Evolutionary conservation across 2,113 vertebrate genomes (phyloP), one percentile per base, ranked within the genome.

Genomic region (Tenebrosternarchus preto): DNA sequence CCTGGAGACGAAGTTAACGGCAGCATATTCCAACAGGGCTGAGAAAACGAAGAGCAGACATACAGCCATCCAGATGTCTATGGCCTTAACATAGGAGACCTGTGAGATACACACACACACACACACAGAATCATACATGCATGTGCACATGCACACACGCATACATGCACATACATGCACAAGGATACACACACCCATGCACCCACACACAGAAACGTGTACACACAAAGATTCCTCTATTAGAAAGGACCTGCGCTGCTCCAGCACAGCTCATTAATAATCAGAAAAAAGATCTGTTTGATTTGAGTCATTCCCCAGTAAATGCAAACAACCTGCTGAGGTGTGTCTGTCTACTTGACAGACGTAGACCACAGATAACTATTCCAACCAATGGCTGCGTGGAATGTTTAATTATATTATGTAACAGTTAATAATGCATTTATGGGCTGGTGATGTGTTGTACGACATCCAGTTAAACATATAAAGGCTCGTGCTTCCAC

Each of bases 21-120:
- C 98, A 4, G 97, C 97, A 0, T 99, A 99, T 85, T 99, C 97
- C 91, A 99, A 22, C 82, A 99, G 94, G 0, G 98, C 98, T 1
- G 98, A 98, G 89, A 99, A 99, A 56, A 99, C 98, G 66, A 99
- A 99, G 20, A 99, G 96, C 76, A 99, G 93, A 77, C 98, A 99
- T 0, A 99, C 98, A 0, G 98, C 98, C 98, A 99, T 99, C 98
- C 98, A 99, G 87, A 99, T 98, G 86, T 99, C 98, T 82, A 99
- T 99, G 0, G 98, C 98, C 90, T 99, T 99, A 24, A 99, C 97
- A 50, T 99, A 99, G 0, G 97, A 99, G 39, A 99, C 97, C 97
- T 99, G 76, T 0, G 46, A 20, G 20, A 73, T 3, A 82, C 1
- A 73, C 27, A 61, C 43, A 79, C 8, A 82, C 36, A 70, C 56